These are phyloP conservation scores for Gallinago solitaria DNA, from an alignment of 2,797 vertebrate genomes.

Conservation along the genomic window DNA sequence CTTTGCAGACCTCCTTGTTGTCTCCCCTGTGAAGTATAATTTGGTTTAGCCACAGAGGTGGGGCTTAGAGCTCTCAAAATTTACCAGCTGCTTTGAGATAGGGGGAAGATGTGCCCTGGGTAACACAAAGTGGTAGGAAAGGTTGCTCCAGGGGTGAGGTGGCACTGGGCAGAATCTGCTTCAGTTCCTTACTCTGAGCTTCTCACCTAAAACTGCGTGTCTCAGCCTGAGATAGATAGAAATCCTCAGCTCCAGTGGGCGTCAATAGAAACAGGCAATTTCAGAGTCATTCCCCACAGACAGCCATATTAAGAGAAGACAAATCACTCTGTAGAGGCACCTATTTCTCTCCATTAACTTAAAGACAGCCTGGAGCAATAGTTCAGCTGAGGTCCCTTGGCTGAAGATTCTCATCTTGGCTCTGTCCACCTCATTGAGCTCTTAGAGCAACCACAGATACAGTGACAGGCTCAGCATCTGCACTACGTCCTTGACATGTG, in stretches of 20 bases:
- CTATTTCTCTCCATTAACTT: slow-evolving; percentile 50
- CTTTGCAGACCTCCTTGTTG: background rate
- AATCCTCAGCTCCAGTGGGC: background rate
- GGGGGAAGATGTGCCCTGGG: accelerated
- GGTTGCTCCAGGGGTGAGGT: background rate
- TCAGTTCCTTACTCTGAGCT: background rate
- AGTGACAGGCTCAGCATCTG: background rate
- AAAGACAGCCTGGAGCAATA: background rate
- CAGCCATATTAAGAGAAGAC: background rate
- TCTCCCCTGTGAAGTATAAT: background rate
- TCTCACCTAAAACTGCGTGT: background rate
- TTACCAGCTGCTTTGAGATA: background rate
- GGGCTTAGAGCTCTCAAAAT: background rate
- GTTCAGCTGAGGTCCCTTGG: background rate
- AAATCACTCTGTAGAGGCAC: background rate
- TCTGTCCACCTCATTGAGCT: background rate
- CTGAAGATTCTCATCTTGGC: background rate
- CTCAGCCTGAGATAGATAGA: background rate
- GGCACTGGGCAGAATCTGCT: background rate
- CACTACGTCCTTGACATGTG: background rate
- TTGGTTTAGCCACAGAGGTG: background rate
- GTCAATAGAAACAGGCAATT: slow-evolving; percentile 15
- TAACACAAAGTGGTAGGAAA: background rate
- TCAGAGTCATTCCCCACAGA: slow-evolving; percentile 7
- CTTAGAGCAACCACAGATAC: background rate